phyloP scores from a whole-genome alignment of 2,797 vertebrate genomes.

The Acanthornis magna region DNA sequence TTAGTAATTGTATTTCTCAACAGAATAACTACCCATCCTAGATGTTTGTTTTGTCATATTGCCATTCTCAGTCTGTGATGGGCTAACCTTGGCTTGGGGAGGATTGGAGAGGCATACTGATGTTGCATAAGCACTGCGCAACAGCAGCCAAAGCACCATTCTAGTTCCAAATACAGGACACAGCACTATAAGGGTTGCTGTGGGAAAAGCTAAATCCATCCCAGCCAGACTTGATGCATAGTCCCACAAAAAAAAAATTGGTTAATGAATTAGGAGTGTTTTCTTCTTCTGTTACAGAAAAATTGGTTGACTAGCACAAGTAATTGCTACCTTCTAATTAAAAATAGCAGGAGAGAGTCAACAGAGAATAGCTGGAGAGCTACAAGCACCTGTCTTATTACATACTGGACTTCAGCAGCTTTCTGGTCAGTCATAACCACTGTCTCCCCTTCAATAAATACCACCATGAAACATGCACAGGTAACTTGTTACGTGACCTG shows the following conservation, averaged over 20 bases:
- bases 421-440: background rate
- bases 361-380: background rate
- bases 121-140: background rate
- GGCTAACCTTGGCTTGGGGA: background rate
- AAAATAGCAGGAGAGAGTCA: background rate
- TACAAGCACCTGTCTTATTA: background rate
- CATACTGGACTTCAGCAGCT: background rate
- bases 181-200: background rate
- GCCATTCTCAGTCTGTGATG: background rate
- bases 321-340: background rate
- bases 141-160: background rate
- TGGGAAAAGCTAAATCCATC: background rate
- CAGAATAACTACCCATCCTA: background rate
- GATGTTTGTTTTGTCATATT: background rate
- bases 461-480: background rate
- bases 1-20: background rate
- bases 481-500: background rate
- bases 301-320: background rate
- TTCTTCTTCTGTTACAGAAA: background rate
- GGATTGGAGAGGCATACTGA: background rate
- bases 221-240: background rate
- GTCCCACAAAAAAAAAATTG: accelerated
- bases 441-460: background rate
- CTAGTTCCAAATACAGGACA: background rate
- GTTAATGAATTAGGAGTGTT: background rate